Base-by-base conservation (phyloP, 2,888 invertebrate genomes). In the Portevinia maculata region DNA sequence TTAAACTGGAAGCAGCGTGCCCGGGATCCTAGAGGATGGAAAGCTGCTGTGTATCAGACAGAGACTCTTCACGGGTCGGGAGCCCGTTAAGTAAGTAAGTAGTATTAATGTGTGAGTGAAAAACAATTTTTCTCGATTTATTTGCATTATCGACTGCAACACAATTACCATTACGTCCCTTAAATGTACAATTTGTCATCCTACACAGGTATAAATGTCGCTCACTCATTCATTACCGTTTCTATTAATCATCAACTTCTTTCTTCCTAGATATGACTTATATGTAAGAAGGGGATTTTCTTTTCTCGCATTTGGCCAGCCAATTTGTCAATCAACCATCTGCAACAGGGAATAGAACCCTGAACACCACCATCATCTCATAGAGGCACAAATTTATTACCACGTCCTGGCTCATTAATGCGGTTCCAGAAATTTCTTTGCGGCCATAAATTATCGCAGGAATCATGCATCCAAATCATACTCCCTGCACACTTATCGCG, bases 391-490 rank as follows among this genome's bases (percentile, higher is more conserved):
- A 30, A 71, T 60, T 53, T 52, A 52, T 62, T 41, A 67, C 15
- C 50, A 55, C 39, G 60, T 73, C 71, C 83, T 83, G 83, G 67
- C 78, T 83, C 83, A 83, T 83, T 83, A 71, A 52, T 28, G 62
- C 13, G 50, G 11, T 83, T 83, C 83, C 73, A 83, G 83, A 83
- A 78, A 62, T 62, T 50, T 50, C 50, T 67, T 73, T 46, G 62
- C 37, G 41, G 46, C 62, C 37, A 73, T 73, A 73, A 78, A 83
- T 73, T 71, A 76, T 78, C 65, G 57, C 78, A 67, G 41, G 73
- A 83, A 83, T 65, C 65, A 55, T 67, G 48, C 69, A 76, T 76
- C n/a, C 70, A 39, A 64, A 60, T 71, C 53, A 71, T 81, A 71
- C 50, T 65, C 64, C 59, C 8, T 17, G 9, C 19, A 17, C n/a